Evolutionary conservation across 2,797 vertebrate genomes (phyloP), one percentile per base, ranked within the genome.

Genomic region (Trematomus bernacchii): DNA sequence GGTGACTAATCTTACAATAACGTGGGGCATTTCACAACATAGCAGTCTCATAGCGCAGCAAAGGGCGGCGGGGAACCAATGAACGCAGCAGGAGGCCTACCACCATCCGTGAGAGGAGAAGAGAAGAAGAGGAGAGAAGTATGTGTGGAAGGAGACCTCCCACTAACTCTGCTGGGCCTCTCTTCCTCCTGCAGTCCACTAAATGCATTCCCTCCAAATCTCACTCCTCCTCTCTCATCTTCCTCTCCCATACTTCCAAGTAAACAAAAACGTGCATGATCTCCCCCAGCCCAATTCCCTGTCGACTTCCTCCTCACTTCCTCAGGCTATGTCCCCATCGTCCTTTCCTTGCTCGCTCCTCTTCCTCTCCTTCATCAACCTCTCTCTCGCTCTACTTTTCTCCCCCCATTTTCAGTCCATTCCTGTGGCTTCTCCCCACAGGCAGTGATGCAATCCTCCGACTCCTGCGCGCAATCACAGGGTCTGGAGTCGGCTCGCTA

Each of bases 371-470:
- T 70, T 55, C 58, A 48, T 72, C 19, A 0, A 55, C 61, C 9
- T 59, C 44, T 10, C 21, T 60, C 42, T 40, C 42, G 23, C 63
- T 53, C 15, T 42, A 37, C 40, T 13, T 12, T 21, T 18, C 13
- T 11, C 30, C 47, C 48, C 12, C 43, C 58, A 33, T 57, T 70
- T 67, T 63, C 68, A 74, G 80, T 76, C 83, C 88, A 90, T 92
- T 94, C 91, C 90, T 90, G 83, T 85, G 88, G 91, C 89, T 90
- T 92, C 89, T 90, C 91, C 89, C 91, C 84, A 87, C 93, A 87
- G 85, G 84, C 93, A 84, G 92, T 96, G 95, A 95, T 95, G 95
- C 94, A 95, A 95, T 95, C 88, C 91, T 77, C 86, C 33, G 78
- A 92, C 92, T 94, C 90, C 91, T 88, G 92, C 76, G 63, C 76